Evolutionary conservation across 2,888 invertebrate genomes (phyloP), one percentile per base, ranked within the genome.

Genomic region (Lithophane semibrunnea): DNA sequence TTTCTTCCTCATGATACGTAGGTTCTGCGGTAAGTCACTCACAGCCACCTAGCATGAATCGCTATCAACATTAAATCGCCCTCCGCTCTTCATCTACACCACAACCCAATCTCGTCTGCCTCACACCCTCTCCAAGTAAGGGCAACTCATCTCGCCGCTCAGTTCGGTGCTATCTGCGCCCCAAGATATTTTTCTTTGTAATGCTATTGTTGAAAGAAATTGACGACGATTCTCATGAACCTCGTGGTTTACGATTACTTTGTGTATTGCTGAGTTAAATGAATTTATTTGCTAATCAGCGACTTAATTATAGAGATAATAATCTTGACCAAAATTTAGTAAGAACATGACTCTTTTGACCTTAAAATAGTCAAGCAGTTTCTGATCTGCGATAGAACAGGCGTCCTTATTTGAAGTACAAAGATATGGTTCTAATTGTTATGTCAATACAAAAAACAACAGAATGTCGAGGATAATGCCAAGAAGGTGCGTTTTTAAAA

Each of bases 111-210:
- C 94, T 93, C 92, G 93, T 93, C 92, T 94, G 93, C 94, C 96
- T 95, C 96, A 95, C 95, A 96, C 96, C 96, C 96, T 95, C 92
- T 91, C 93, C 90, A 92, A 92, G 94, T 94, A 94, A 96, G 96
- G 96, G 96, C 96, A 96, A 95, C 96, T 96, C 96, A 96, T 96
- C 96, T 96, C 92, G 91, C 93, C 94, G 94, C 93, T 94, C 94
- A 92, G 93, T 94, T 94, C 89, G 87, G 86, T 91, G 88, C 94
- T 96, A 96, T 96, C 95, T 95, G 91, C 93, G 94, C 93, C 94
- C 91, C 90, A 91, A 95, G 94, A 95, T 95, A 95, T 96, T 96
- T 96, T 96, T 95, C 95, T 95, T 94, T 94, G 94, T 95, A 95
- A 95, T 95, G 91, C 93, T 93, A 93, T 95, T 95, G 95, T 95